phyloP scores from a whole-genome alignment of 1,140 invertebrate genomes.

The Drosophila orosa region DNA sequence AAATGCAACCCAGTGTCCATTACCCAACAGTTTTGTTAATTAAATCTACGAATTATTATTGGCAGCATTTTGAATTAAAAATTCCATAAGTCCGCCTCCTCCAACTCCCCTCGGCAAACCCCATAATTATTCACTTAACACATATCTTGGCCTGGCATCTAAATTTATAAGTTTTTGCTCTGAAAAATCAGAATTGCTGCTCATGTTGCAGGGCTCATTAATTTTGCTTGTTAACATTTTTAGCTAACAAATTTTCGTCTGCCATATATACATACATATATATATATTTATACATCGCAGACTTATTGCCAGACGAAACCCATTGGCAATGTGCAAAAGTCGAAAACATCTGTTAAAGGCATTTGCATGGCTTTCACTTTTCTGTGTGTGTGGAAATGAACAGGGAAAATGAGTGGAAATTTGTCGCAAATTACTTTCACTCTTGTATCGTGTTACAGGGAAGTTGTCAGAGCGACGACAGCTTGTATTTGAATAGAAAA shows the following conservation, averaged over 20 bases:
- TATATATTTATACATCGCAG: background rate
- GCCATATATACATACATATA: background rate
- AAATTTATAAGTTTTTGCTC: constrained; percentile 57
- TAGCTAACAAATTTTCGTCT: constrained; percentile 59
- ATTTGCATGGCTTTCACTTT: constrained; percentile 82
- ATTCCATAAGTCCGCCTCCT: constrained; percentile 1
- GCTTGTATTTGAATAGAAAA: constrained; percentile 24
- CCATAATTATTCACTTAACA: constrained; percentile 69
- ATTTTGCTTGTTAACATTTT: constrained; percentile 77
- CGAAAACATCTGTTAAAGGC: constrained; percentile 62
- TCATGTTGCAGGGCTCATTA: constrained; percentile 72
- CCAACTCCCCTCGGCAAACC: background rate
- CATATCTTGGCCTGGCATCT: constrained; percentile 58
- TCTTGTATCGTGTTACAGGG: constrained; percentile 57
- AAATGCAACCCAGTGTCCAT: background rate
- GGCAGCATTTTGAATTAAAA: constrained; percentile 7
- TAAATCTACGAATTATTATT: background rate
- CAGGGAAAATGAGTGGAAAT: constrained; percentile 62
- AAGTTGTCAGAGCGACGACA: constrained; percentile 45
- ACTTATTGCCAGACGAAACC: constrained; percentile 42
- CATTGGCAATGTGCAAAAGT: constrained; percentile 25
- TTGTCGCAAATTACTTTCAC: constrained; percentile 83
- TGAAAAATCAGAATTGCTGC: constrained; percentile 35
- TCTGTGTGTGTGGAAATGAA: constrained; percentile 21
- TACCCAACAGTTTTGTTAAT: constrained; percentile 3